Conservation (phyloP, 2,888 invertebrate genomes). For the Coecobrya sp. region DNA sequence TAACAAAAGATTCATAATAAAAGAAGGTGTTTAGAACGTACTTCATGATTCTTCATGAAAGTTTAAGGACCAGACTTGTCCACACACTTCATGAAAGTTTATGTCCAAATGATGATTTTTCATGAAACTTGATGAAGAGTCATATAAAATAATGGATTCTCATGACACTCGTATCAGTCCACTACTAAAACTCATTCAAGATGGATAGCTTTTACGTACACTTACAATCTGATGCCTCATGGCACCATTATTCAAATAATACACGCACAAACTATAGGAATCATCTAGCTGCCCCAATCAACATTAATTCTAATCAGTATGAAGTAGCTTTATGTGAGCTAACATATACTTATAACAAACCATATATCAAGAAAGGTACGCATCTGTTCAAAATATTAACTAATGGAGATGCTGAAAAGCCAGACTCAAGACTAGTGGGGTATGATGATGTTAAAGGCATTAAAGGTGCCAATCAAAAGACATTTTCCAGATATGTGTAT, state of each 20-base stretch:
- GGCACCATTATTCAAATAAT: not conserved
- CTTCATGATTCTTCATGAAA: no score
- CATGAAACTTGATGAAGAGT: no score
- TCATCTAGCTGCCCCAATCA: not conserved
- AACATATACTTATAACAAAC: not conserved
- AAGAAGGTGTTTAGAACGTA: no score
- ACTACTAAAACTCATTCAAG: not conserved
- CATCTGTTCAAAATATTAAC: not conserved
- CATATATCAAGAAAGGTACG: not conserved
- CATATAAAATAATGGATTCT: no score
- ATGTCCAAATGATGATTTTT: no score
- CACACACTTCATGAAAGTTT: no score
- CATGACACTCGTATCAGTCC: no score
- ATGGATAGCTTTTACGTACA: constrained; percentile 43
- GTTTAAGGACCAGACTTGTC: no score
- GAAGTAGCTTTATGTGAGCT: not conserved
- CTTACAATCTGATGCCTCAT: constrained; percentile 18
- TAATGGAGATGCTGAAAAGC: no score
- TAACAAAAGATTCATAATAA: no score
- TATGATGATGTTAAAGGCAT: not conserved
- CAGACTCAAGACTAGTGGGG: not conserved
- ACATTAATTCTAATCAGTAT: not conserved
- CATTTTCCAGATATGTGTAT: not conserved
- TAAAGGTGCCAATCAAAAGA: not conserved
- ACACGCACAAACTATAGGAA: constrained; percentile 16